These are phyloP conservation scores for Ptiloglossa arizonensis DNA, from an alignment of 1,140 invertebrate species.

Conservation along the genomic window DNA sequence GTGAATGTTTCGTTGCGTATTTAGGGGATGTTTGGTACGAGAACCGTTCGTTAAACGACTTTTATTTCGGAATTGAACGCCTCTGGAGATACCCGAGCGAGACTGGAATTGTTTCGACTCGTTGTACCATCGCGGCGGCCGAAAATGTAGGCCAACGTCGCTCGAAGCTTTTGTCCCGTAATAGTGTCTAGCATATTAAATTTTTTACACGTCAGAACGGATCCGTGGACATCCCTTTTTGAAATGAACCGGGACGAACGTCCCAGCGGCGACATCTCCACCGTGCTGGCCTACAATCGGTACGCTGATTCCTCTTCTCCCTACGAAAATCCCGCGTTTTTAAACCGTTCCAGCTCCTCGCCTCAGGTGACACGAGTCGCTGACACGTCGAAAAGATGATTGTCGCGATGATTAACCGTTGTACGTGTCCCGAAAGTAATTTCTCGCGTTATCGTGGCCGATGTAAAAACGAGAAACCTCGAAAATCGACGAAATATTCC, in stretches of 20 bases:
- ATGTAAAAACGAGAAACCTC: too few species aligned
- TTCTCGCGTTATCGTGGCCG: too few species aligned
- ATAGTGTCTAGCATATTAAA: conserved; percentile 54
- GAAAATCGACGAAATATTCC: too few species aligned
- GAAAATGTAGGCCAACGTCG: conserved; percentile 47
- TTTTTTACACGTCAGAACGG: conserved; percentile 50
- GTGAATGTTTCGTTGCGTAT: too few species aligned
- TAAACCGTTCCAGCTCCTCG: neutral
- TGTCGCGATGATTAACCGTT: neutral
- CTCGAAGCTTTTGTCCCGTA: conserved; percentile 39
- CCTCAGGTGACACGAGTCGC: neutral
- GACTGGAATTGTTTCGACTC: neutral
- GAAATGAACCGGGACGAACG: neutral
- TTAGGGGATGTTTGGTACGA: too few species aligned
- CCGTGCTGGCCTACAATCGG: neutral
- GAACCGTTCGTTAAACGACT: neutral
- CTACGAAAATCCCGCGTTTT: neutral
- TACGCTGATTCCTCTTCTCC: neutral
- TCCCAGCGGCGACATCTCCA: conserved; percentile 12
- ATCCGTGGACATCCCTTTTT: conserved; percentile 22
- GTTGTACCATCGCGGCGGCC: neutral
- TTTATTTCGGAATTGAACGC: neutral
- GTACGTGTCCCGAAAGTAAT: too few species aligned
- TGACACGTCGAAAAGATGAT: neutral
- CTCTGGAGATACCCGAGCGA: neutral